Base-by-base conservation (phyloP, 2,888 invertebrate species). In the Herminia tarsipennalis region DNA sequence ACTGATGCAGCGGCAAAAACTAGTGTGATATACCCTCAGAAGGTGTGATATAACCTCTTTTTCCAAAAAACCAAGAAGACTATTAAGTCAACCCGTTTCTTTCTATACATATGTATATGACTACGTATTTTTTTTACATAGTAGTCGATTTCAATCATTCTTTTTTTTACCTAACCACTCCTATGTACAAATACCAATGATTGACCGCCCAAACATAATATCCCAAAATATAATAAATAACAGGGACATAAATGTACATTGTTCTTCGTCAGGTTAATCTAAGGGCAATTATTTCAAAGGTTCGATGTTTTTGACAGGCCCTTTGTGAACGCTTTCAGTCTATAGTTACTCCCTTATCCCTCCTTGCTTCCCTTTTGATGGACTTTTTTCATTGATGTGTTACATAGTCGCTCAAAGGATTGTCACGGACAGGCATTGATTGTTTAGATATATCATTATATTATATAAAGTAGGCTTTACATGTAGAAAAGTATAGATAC, bases 221-320 rank as follows among this genome's bases (percentile, higher is more conserved):
- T 44, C 32, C 48, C 14, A 57, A 57, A n/a, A 60, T 42, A 63
- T 53, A 45, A 56, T 47, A 48, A 61, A 61, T 41, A 52, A 65
- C 65, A 61, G 30, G 21, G 37, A 49, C 47, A 65, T 32, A 45
- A 46, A 54, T 62, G 49, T 48, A 62, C 40, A 59, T 60, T 63
- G 56, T 48, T 56, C 63, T 52, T 63, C 54, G 63, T 56, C 63
- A 47, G 52, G 58, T 61, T 63, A 64, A 64, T 64, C 56, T 60
- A 57, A 57, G 45, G 41, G 24, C 60, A 63, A 66, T 66, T 66
- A 66, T 63, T 63, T 63, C 63, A 66, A 66, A 66, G 66, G 63
- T 63, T 66, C 63, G 63, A 65, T 66, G 65, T 41, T 57, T 60
- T 49, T 63, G 65, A 66, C 66, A 60, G 56, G 50, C 30, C 52